These are phyloP conservation scores for Erebia epiphron DNA, from an alignment of 2,888 invertebrate genomes.

Conservation along the genomic window DNA sequence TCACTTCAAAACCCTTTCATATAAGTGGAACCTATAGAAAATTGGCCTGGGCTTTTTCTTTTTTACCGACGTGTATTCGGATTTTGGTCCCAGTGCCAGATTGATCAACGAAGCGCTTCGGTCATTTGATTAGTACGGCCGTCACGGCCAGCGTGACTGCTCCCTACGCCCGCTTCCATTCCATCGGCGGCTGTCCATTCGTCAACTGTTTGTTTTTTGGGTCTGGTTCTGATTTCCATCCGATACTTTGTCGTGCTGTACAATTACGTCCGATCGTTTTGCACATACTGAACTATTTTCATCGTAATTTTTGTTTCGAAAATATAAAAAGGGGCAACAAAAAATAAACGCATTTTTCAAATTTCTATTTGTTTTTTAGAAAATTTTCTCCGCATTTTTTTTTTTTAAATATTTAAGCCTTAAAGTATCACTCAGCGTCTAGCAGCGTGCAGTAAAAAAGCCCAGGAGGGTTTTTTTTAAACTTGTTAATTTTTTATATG, in stretches of 20 bases:
- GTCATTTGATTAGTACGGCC: constrained; percentile 53
- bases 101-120: constrained; percentile 44
- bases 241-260: constrained; percentile 6
- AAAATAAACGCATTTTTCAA: no score
- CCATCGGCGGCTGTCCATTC: constrained; percentile 52
- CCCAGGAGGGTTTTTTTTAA: no score
- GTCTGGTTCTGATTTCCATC: constrained; percentile 27
- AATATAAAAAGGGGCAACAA: no score
- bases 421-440: no score
- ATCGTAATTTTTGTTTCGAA: not conserved
- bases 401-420: no score
- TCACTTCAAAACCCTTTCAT: not conserved
- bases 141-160: constrained; percentile 32
- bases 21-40: not conserved
- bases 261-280: not conserved
- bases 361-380: no score
- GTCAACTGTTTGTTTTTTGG: constrained; percentile 51
- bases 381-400: no score
- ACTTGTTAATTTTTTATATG: no score
- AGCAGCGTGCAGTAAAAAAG: no score
- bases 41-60: not conserved
- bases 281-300: not conserved
- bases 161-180: constrained; percentile 29
- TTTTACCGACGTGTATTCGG: not conserved
- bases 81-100: constrained; percentile 41